phyloP scores from a whole-genome alignment of 2,888 invertebrate genomes.

The Escarpia spicata region DNA sequence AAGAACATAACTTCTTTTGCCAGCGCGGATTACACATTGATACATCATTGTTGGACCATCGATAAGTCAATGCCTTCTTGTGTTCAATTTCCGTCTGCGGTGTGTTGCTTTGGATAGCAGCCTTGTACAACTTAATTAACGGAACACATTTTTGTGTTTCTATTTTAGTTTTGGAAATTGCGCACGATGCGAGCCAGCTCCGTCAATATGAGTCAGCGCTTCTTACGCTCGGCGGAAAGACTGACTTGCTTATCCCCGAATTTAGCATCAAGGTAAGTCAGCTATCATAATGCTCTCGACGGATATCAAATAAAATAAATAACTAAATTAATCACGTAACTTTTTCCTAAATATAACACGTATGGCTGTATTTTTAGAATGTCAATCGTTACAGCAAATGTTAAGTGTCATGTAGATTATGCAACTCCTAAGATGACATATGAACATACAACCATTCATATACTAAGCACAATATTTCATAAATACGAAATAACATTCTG shows the following conservation, averaged over 20 bases:
- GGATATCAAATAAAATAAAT: neutral
- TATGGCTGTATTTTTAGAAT: neutral
- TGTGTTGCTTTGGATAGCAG: neutral
- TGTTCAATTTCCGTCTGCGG: neutral
- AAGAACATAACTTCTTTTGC: too few relatives aligned
- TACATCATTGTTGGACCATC: neutral
- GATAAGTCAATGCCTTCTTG: neutral
- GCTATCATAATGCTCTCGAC: neutral
- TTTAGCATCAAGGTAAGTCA: conserved; percentile 30
- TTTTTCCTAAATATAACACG: neutral
- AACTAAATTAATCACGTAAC: neutral
- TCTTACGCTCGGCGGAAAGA: conserved; percentile 34
- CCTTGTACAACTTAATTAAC: neutral
- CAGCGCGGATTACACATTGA: neutral
- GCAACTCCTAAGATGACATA: too few relatives aligned
- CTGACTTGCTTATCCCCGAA: conserved; percentile 30
- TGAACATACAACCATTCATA: too few relatives aligned
- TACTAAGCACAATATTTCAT: too few relatives aligned
- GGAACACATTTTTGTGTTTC: neutral
- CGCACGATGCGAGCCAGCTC: conserved; percentile 30
- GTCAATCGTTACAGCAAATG: too few relatives aligned
- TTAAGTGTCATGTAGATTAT: too few relatives aligned
- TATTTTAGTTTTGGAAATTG: conserved; percentile 32
- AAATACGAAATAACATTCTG: too few relatives aligned
- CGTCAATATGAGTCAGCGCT: conserved; percentile 32